Percentiles rank a stretch among this genome's conserved stretches.
Conservation (phyloP, 2,113 vertebrate genomes). For the Rattus norvegicus region GRCr8 NC_086021.1:109760001-109760500, state of each 20-base stretch:
- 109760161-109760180: not conserved
- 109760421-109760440: not conserved
- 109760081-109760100: not conserved
- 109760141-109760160: not conserved
- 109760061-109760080: not conserved
- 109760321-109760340: conserved; percentile 11
- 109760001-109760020: too few species aligned
- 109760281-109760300: conserved; percentile 20
- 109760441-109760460: not conserved
- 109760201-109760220: not conserved
- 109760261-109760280: not conserved
- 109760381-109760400: not conserved
- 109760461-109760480: not conserved
- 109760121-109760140: not conserved
- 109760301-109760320: conserved; percentile 50
- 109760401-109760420: not conserved
- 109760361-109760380: conserved; percentile 11
- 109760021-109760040: not conserved
- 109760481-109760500: not conserved
- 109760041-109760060: not conserved
- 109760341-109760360: conserved; percentile 52
- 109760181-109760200: not conserved
- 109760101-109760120: not conserved
- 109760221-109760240: rapidly evolving
- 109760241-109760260: not conserved